Evolutionary conservation across 2,113 vertebrate genomes (phyloP), one percentile per base, ranked within the genome.

Genomic region (Lepus europaeus): DNA sequence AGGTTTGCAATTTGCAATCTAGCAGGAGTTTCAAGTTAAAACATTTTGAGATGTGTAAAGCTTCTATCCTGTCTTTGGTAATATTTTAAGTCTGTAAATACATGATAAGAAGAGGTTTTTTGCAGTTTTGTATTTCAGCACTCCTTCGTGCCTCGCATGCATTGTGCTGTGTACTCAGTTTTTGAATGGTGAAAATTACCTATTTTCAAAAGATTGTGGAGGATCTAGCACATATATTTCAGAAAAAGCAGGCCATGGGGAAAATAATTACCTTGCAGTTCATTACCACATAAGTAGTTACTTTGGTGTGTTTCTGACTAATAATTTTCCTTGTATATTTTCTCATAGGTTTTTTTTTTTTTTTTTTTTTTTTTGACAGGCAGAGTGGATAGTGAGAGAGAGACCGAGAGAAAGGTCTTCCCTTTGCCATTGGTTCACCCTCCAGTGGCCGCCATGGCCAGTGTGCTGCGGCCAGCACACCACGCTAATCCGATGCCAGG

Each of bases 161-260:
- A 45, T 45, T 45, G 4, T 91, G 69, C 77, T 82, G 14, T 63
- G 19, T 39, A 27, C 25, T 84, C 1, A 27, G 9, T 80, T 70
- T 63, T 27, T 89, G n/a, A 25, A 53, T 12, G 29, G 68, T 69
- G 80, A 76, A 76, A 86, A 53, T 63, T 59, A 51, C n/a, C 66
- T 74, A 66, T 81, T 49, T 80, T 86, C 77, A 85, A 25, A 94
- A 56, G 51, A 70, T 31, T 90, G 13, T 77, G 5, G 82, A 73
- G 45, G 4, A 56, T 82, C 7, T 73, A 19, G 10, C 63, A 86
- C 9, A 13, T 70, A 64, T 85, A 33, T 92, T 92, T 84, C n/a
- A 56, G 53, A 45, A 86, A 90, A 94, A 89, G 70, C 10, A 89
- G 86, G 73, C 72, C 83, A 92, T 89, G 27, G n/a, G 16, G 31